A percentile compares a stretch with the other conserved stretches of the same genome.
Evolutionary conservation across 2,113 vertebrate species (phyloP).

Genomic region (Hipposideros armiger): DNA sequence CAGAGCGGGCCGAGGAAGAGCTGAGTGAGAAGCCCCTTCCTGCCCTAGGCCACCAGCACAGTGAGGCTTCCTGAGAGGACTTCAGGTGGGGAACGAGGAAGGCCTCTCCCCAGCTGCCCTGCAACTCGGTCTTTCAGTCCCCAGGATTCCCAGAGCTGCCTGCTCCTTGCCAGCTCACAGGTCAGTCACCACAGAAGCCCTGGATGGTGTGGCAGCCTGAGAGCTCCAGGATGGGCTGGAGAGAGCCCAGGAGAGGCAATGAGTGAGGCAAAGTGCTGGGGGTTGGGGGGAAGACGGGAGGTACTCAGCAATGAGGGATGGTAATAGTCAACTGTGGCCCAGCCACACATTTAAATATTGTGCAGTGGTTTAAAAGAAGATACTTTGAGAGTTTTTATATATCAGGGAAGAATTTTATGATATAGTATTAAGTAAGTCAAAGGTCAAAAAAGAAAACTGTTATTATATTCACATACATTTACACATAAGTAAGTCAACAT

Average conservation of each 20-base stretch:
- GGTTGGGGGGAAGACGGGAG: accelerated
- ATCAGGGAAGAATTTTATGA: not conserved
- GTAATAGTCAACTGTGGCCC: not conserved
- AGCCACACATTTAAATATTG: not conserved
- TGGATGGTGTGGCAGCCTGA: too few relatives aligned
- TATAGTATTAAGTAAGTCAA: not conserved
- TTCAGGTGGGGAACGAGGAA: too few relatives aligned
- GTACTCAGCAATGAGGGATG: not conserved
- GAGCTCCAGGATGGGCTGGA: not conserved
- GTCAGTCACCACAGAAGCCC: not conserved
- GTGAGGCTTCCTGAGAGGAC: not conserved
- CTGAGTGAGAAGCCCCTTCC: not conserved
- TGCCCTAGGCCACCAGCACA: not conserved
- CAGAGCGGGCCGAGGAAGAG: not conserved
- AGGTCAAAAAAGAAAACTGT: not conserved
- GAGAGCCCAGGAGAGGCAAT: not conserved
- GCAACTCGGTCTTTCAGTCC: not conserved
- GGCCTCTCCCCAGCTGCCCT: not conserved
- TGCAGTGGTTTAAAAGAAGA: not conserved
- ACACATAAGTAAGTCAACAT: not conserved
- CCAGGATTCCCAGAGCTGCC: not conserved
- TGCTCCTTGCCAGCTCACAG: not conserved
- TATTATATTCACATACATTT: not conserved
- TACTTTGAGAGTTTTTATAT: not conserved
- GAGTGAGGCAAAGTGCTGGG: too few relatives aligned